Evolutionary conservation across 2,797 vertebrate species (phyloP).

Genomic region (Acanthopagrus latus): DNA sequence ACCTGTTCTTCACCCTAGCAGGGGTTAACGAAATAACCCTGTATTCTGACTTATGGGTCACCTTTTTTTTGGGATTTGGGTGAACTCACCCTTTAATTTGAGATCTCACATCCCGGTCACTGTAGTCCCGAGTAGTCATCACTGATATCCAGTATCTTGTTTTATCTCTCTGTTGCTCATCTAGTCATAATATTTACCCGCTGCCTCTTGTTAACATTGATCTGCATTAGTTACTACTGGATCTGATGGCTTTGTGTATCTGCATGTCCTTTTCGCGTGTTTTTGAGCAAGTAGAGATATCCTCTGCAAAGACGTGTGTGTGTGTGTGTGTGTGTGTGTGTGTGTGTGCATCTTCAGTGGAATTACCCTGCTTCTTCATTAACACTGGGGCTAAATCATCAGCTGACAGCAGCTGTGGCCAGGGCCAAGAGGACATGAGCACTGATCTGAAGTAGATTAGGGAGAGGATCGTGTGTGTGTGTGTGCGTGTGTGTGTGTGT

Average conservation of each 20-base stretch:
- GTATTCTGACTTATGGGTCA: too few species aligned
- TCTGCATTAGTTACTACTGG: background rate
- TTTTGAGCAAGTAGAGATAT: slow-evolving; percentile 12
- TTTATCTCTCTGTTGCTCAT: slow-evolving; percentile 3
- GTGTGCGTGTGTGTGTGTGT: slow-evolving; percentile 7
- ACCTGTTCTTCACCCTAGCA: too few species aligned
- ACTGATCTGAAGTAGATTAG: slow-evolving; percentile 79
- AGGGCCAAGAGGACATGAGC: slow-evolving; percentile 66
- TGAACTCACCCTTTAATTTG: background rate
- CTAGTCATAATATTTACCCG: slow-evolving; percentile 21
- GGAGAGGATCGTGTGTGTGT: slow-evolving; percentile 28
- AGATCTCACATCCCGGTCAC: background rate
- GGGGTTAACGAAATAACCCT: too few species aligned
- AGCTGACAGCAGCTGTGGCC: slow-evolving; percentile 71
- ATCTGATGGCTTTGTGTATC: background rate
- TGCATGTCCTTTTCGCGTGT: background rate
- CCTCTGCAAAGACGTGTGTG: too few species aligned
- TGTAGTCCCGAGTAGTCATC: slow-evolving; percentile 1
- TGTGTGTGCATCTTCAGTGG: slow-evolving; percentile 37
- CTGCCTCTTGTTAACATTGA: slow-evolving; percentile 1
- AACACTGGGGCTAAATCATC: slow-evolving; percentile 74
- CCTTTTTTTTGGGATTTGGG: too few species aligned
- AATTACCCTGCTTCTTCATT: slow-evolving; percentile 75
- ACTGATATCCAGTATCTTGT: slow-evolving; percentile 6
- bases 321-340: slow-evolving; percentile 23